These are phyloP conservation scores for Fringilla coelebs DNA, from an alignment of 2,797 vertebrate genomes.

Conservation along the genomic window DNA sequence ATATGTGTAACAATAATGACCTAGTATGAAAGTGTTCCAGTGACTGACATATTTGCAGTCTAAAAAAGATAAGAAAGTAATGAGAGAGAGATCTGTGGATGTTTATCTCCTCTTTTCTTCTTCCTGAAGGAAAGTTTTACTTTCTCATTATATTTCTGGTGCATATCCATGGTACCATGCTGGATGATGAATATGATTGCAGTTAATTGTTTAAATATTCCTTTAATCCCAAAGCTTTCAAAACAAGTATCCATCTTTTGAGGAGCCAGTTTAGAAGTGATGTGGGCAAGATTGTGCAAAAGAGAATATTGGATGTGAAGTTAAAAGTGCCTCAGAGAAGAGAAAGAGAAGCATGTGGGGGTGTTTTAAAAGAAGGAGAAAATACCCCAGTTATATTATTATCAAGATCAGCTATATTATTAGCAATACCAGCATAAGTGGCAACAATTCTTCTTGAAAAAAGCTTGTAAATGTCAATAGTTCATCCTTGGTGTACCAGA, in stretches of 20 bases:
- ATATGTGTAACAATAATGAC: conserved; percentile 9
- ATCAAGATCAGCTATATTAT: background rate
- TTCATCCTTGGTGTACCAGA: background rate
- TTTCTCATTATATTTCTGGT: conserved; percentile 10
- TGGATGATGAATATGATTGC: background rate
- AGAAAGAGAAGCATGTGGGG: background rate
- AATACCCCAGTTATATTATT: background rate
- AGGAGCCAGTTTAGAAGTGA: background rate
- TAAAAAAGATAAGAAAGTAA: conserved; percentile 29
- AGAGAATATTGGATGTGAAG: background rate
- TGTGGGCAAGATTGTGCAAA: background rate
- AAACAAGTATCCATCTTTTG: background rate
- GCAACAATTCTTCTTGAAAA: background rate
- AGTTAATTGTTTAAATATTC: conserved; percentile 41
- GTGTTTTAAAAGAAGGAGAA: background rate
- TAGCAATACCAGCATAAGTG: background rate
- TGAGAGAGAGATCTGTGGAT: background rate
- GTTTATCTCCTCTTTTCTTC: background rate
- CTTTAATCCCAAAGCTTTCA: conserved; percentile 8
- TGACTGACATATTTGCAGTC: conserved; percentile 13
- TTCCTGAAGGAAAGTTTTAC: background rate
- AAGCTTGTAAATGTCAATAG: background rate
- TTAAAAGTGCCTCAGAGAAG: background rate
- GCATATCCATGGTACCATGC: background rate
- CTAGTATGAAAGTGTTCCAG: conserved; percentile 18